Evolutionary conservation across 2,797 vertebrate genomes (phyloP).

Genomic region (Cuculus canorus): DNA sequence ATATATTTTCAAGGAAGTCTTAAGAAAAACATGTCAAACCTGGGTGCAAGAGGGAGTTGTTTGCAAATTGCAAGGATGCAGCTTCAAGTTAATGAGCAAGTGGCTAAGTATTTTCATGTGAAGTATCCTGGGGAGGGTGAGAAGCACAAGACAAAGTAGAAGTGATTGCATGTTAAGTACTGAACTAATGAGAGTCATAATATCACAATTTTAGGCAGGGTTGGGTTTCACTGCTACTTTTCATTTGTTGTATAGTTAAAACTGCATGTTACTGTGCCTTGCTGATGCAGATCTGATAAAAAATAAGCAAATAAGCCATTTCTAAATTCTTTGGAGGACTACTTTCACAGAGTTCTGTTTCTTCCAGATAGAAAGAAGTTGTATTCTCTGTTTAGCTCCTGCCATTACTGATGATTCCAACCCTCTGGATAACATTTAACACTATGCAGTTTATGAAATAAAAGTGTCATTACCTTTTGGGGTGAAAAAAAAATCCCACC

Average conservation of each 20-base stretch:
- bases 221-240: background rate
- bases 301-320: conserved; percentile 34
- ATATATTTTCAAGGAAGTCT: background rate
- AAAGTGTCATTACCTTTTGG: conserved; percentile 14
- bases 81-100: background rate
- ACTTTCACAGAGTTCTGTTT: background rate
- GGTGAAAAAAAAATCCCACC: background rate
- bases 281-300: background rate
- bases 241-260: background rate
- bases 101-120: background rate
- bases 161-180: background rate
- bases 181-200: background rate
- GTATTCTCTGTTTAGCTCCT: conserved; percentile 7
- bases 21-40: background rate
- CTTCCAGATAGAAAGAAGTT: background rate
- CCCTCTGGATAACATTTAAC: conserved; percentile 24
- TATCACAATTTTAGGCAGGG: background rate
- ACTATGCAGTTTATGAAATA: conserved; percentile 34
- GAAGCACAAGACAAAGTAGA: background rate
- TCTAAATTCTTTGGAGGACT: background rate
- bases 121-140: background rate
- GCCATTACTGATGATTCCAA: background rate
- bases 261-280: background rate
- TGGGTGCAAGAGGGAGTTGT: background rate
- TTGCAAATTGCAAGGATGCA: background rate